Percentiles rank a stretch among this genome's conserved stretches.
Conservation (phyloP, 2,113 vertebrate genomes). For the Sebastes schlegelii region DNA sequence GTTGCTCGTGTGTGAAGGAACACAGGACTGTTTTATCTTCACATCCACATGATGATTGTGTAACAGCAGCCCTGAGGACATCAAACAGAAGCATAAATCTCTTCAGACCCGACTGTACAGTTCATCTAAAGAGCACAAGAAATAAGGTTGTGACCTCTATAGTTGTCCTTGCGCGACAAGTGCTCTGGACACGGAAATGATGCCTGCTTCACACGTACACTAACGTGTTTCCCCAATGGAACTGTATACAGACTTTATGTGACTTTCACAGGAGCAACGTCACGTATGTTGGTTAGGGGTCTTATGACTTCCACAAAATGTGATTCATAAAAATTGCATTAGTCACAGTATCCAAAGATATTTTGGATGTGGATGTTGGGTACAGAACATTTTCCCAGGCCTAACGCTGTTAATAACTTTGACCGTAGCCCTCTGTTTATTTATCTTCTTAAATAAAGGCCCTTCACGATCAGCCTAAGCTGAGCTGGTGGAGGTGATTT, state of each 20-base stretch:
- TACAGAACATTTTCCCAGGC: neutral
- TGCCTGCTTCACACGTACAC: neutral
- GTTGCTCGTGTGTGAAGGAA: slow-evolving; percentile 17
- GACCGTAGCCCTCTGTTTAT: slow-evolving; percentile 42
- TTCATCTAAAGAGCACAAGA: slow-evolving; percentile 41
- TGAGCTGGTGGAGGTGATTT: slow-evolving; percentile 57
- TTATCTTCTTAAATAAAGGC: slow-evolving; percentile 39
- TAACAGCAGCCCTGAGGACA: slow-evolving; percentile 53
- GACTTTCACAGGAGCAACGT: neutral
- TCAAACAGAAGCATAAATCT: slow-evolving; percentile 55
- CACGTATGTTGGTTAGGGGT: neutral
- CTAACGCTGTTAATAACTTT: neutral
- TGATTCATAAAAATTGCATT: neutral
- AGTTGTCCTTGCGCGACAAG: slow-evolving; percentile 7
- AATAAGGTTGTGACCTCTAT: slow-evolving; percentile 37
- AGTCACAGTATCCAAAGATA: neutral
- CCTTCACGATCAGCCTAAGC: neutral
- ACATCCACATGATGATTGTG: slow-evolving; percentile 50
- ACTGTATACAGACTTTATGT: neutral
- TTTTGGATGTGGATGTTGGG: neutral
- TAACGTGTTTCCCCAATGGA: neutral
- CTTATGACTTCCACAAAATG: neutral
- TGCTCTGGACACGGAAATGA: neutral
- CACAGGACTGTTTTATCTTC: slow-evolving; percentile 42
- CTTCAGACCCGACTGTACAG: slow-evolving; percentile 29